Evolutionary conservation across 2,888 invertebrate genomes (phyloP).

Genomic region (Drosophila antonietae): DNA sequence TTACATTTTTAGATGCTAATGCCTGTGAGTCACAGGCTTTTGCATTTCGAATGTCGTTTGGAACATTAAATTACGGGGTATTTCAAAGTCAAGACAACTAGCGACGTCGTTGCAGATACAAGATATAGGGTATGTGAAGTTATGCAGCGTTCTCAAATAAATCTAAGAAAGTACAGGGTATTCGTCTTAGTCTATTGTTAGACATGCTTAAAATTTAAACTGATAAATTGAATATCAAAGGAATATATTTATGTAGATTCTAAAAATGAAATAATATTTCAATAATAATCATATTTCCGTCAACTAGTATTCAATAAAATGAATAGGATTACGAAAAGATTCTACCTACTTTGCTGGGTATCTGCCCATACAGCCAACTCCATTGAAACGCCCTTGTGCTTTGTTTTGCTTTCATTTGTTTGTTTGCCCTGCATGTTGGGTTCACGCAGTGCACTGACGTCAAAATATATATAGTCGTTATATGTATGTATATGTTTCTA

Average conservation of each 20-base stretch:
- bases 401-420: constrained; percentile 22
- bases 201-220: neutral
- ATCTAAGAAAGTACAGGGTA: neutral
- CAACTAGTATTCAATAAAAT: neutral
- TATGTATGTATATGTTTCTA: constrained; percentile 41
- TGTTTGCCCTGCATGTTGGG: constrained; percentile 9
- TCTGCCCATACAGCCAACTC: neutral
- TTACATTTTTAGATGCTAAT: constrained; percentile 1
- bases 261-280: neutral
- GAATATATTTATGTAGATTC: neutral
- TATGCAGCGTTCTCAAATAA: no score
- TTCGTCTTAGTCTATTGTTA: neutral
- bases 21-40: constrained; percentile 30
- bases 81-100: no score
- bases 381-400: neutral
- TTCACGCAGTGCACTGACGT: constrained; percentile 40
- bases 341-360: neutral
- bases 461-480: constrained; percentile 22
- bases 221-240: neutral
- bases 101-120: neutral
- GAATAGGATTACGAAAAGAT: neutral
- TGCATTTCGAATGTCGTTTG: neutral
- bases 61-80: neutral
- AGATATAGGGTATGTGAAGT: no score
- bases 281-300: no score